Evolutionary conservation across 64 coral and sea anemone genomes (phyloP).

Genomic region (Montipora foliosa): DNA sequence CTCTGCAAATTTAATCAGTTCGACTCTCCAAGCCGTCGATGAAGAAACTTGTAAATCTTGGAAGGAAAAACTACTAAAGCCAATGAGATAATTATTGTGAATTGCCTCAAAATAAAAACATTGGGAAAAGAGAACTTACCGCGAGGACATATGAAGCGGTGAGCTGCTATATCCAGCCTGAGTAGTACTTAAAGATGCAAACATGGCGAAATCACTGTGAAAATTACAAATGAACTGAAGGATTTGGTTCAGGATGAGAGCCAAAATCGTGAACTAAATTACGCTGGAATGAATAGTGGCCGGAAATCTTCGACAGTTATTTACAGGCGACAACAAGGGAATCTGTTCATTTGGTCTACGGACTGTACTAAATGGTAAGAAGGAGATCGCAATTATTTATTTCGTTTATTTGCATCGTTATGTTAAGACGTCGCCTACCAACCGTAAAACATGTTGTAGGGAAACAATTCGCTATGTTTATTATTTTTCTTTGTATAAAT

Average conservation of each 20-base stretch:
- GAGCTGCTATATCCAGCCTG: neutral
- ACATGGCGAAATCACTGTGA: neutral
- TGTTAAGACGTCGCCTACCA: neutral
- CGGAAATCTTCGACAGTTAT: neutral
- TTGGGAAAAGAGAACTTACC: neutral
- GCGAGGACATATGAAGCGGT: neutral
- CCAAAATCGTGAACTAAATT: neutral
- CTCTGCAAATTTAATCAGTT: constrained; percentile 17
- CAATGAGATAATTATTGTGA: neutral
- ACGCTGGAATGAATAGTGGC: neutral
- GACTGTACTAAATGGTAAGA: neutral
- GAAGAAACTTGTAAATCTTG: neutral
- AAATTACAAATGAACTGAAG: neutral
- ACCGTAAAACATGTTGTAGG: neutral
- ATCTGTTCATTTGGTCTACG: too few relatives aligned
- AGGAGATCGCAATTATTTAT: neutral
- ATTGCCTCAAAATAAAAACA: neutral
- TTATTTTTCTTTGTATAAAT: neutral
- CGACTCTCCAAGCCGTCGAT: neutral
- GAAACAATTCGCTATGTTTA: neutral
- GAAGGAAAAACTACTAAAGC: neutral
- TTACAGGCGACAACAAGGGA: neutral
- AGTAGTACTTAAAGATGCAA: neutral
- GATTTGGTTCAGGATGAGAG: neutral
- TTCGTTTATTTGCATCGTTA: neutral